Base-by-base conservation (phyloP, 2,888 invertebrate genomes). In the Rhyacophila evoluta region DNA sequence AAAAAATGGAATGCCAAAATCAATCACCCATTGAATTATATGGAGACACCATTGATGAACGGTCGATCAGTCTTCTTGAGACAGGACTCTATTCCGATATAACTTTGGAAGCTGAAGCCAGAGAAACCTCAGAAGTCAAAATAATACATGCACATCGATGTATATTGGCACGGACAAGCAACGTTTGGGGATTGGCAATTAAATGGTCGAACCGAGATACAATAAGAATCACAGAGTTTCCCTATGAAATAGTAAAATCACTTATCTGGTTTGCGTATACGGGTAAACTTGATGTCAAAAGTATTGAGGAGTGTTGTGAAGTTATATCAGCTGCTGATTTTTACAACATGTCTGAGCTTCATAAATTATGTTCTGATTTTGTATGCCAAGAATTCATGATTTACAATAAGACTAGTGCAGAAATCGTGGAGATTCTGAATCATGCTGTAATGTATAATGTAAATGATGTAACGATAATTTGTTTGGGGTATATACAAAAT, bases 401-500 rank as follows among this genome's bases (percentile, higher is more conserved):
- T 29, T 5, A n/a, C 12, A 25, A 39, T 10, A 15, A 75, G 5
- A 37, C 8, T 8, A 4, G 74, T 0, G 33, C 12, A 19, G 79
- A 79, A 12, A 41, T 81, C 2, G 37, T 81, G 6, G n/a, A 68
- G 0, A n/a, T 79, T 5, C 77, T 81, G 5, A 78, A 81, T 15
- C 37, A 33, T 1, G 79, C 78, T n/a, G 55, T 69, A 0, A 10
- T 78, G 15, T 72, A 69, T 6, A 67, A 79, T 25, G n/a, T 67
- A 0, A 12, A 41, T 6, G 33, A 15, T 2, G 55, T 81, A 1
- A 25, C 55, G 6, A 37, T 36, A 6, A 39, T 55, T 15, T 79
- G 78, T 25, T 29, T 81, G 8, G 79, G 75, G 0, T 81, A 73
- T 38, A 75, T 81, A 1, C 73, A 81, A 75, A 79, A 79, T 25